Percentiles rank a stretch among this genome's conserved stretches.
Evolutionary conservation across 2,797 vertebrate species (phyloP).

Genomic region (Acestrorhynchus altus): DNA sequence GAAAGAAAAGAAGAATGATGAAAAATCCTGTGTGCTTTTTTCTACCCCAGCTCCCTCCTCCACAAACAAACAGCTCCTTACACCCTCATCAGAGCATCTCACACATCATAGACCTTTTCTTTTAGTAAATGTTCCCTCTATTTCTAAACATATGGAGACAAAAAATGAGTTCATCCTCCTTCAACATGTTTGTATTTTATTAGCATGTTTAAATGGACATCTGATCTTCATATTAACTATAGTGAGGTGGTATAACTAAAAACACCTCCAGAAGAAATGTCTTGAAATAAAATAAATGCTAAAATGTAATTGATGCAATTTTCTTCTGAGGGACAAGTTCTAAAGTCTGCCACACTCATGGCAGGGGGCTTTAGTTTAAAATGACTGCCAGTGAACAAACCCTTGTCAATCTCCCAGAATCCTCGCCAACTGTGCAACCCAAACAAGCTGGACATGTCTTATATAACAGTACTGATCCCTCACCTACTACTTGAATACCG

Average conservation of each 20-base stretch:
- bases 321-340: too few relatives aligned
- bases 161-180: too few relatives aligned
- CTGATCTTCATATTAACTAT: too few relatives aligned
- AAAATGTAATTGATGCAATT: too few relatives aligned
- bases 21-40: background rate
- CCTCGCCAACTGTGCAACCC: slow-evolving; percentile 13
- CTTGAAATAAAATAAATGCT: too few relatives aligned
- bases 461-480: background rate
- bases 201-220: too few relatives aligned
- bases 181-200: too few relatives aligned
- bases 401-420: slow-evolving; percentile 5
- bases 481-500: background rate
- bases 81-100: background rate
- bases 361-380: background rate
- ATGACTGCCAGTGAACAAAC: slow-evolving; percentile 11
- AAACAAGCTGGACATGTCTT: background rate
- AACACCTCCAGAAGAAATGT: too few relatives aligned
- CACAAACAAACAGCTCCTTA: slow-evolving; percentile 16
- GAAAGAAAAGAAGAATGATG: background rate
- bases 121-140: background rate
- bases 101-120: slow-evolving; percentile 15
- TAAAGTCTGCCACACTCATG: too few relatives aligned
- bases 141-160: background rate
- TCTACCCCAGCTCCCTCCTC: background rate
- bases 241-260: too few relatives aligned